Conservation (phyloP, 1,140 invertebrate genomes). For the Daktulosphaira vitifoliae region DNA sequence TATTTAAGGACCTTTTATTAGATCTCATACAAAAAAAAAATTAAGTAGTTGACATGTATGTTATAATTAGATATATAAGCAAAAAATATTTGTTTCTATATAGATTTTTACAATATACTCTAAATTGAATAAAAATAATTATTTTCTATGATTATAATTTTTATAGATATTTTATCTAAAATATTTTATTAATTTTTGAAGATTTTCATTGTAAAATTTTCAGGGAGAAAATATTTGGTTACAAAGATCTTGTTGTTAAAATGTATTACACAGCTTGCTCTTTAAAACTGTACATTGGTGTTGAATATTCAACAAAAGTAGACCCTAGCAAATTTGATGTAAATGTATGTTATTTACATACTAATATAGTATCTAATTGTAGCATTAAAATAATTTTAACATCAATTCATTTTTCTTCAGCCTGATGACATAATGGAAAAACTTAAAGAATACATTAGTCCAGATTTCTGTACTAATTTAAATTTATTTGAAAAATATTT, state of each 20-base stretch:
- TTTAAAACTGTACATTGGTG: constrained; percentile 61
- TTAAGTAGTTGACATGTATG: too few species aligned
- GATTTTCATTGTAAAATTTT: constrained; percentile 37
- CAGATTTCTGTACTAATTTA: constrained; percentile 55
- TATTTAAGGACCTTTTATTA: too few species aligned
- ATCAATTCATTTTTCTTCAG: constrained; percentile 42
- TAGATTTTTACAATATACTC: too few species aligned
- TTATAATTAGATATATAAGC: too few species aligned
- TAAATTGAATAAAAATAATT: too few species aligned
- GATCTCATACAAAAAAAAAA: too few species aligned
- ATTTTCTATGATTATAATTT: too few species aligned
- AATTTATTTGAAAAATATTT: constrained; percentile 60
- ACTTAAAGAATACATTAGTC: constrained; percentile 49
- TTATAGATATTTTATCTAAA: too few species aligned
- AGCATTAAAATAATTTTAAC: background rate
- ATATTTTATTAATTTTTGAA: too few species aligned
- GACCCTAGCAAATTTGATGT: constrained; percentile 43
- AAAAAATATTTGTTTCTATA: too few species aligned
- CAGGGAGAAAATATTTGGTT: constrained; percentile 89
- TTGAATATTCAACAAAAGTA: constrained; percentile 56
- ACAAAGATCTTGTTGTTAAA: constrained; percentile 68
- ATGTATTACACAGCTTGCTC: constrained; percentile 75
- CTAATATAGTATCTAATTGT: too few species aligned
- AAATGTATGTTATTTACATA: constrained; percentile 37
- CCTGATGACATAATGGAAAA: constrained; percentile 72